Conservation (phyloP, 2,888 invertebrate species). For the Pseudeuparius sepicola region DNA sequence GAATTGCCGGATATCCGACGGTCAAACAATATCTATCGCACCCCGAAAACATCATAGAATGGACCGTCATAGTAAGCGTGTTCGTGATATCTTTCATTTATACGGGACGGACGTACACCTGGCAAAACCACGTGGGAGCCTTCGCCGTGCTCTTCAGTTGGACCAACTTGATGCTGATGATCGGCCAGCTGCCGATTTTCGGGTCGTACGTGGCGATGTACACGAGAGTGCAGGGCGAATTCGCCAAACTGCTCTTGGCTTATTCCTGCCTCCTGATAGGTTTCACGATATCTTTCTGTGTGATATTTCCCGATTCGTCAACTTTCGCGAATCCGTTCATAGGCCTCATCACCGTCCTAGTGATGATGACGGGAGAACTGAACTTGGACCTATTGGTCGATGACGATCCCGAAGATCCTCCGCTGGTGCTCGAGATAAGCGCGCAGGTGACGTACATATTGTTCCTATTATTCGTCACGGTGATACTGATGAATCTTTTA, state of each 20-base stretch:
- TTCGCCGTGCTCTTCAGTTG: constrained; percentile 78
- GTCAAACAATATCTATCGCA: constrained; percentile 74
- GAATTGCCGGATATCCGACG: constrained; percentile 71
- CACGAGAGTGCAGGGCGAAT: constrained; percentile 77
- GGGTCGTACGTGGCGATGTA: constrained; percentile 89
- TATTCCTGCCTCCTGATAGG: constrained; percentile 78
- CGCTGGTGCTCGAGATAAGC: constrained; percentile 66
- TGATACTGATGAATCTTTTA: constrained; percentile 75
- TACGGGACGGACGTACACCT: constrained; percentile 64
- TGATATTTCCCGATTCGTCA: constrained; percentile 74
- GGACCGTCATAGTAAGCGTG: constrained; percentile 78
- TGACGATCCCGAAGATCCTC: constrained; percentile 66
- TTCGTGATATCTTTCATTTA: constrained; percentile 76
- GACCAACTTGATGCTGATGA: constrained; percentile 86
- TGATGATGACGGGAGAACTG: constrained; percentile 84
- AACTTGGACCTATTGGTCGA: constrained; percentile 67
- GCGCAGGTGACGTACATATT: constrained; percentile 74
- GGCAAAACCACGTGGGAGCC: constrained; percentile 82
- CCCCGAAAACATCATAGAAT: constrained; percentile 77
- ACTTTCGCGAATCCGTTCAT: constrained; percentile 77
- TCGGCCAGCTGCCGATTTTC: constrained; percentile 78
- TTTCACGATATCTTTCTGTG: constrained; percentile 80
- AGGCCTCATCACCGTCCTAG: constrained; percentile 73
- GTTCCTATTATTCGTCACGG: constrained; percentile 73
- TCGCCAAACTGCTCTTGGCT: constrained; percentile 75